Conservation (phyloP, 2,888 invertebrate genomes). For the Brachyptera putata region DNA sequence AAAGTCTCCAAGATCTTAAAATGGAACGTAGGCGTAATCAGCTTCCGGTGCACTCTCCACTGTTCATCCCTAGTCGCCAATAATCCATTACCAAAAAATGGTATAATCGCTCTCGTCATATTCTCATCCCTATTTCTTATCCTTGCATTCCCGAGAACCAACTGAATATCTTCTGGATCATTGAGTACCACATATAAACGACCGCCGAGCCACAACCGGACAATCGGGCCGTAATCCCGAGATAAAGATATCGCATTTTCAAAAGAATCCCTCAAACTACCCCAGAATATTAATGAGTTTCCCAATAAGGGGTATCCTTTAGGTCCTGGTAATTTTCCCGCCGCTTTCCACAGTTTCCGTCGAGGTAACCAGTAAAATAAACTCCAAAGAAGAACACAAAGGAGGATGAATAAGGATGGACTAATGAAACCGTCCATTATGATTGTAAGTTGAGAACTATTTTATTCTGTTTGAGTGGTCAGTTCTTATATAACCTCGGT, state of each 20-base stretch:
- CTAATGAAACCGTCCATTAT: no score
- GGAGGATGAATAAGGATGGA: no score
- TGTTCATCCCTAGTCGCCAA: not conserved
- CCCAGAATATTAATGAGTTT: not conserved
- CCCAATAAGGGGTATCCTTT: not conserved
- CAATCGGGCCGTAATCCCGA: not conserved
- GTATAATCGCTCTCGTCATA: not conserved
- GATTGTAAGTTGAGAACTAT: no score
- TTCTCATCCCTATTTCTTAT: slow-evolving; percentile 9
- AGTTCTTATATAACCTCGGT: no score
- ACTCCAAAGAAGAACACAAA: not conserved
- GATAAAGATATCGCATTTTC: not conserved
- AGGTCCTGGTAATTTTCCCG: not conserved
- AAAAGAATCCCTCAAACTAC: not conserved
- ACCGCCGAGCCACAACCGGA: not conserved
- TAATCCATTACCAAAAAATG: slow-evolving; percentile 12
- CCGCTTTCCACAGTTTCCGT: not conserved
- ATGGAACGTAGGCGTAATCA: slow-evolving; percentile 16
- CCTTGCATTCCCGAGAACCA: not conserved
- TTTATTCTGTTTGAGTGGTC: no score
- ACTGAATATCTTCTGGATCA: slow-evolving; percentile 2
- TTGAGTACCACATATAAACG: not conserved
- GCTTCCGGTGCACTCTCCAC: slow-evolving; percentile 8
- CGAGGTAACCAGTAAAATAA: not conserved
- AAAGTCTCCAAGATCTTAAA: slow-evolving; percentile 8